Conservation (phyloP, 2,888 invertebrate genomes). For the Ashinkailepas kermadecensis region DNA sequence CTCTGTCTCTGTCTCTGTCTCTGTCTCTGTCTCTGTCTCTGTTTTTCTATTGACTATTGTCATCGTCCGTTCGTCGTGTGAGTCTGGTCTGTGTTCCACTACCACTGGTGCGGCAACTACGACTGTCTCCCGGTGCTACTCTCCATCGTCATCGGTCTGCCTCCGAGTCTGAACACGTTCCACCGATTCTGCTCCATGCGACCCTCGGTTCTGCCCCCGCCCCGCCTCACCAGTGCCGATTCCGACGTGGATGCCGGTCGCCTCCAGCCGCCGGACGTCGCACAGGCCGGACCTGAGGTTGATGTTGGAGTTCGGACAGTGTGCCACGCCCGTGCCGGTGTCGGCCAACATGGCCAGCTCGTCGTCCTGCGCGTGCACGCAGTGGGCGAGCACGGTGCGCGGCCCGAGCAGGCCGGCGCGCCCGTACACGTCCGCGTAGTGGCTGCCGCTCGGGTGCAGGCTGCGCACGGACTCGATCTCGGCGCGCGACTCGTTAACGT, state of each 20-base stretch:
- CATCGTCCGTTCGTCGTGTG: no score
- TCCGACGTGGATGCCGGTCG: constrained; percentile 62
- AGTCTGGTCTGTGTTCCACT: no score
- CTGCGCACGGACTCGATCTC: constrained; percentile 61
- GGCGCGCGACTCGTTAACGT: constrained; percentile 69
- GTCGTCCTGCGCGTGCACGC: constrained; percentile 60
- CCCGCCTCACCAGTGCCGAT: constrained; percentile 66
- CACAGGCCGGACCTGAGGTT: constrained; percentile 72
- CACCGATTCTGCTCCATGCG: no score
- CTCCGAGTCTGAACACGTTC: no score
- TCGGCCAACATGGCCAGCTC: constrained; percentile 58
- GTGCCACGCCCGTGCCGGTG: constrained; percentile 62
- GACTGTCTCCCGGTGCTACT: no score
- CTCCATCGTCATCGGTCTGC: no score
- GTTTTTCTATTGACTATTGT: no score
- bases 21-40: no score
- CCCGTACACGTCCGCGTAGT: constrained; percentile 71
- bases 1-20: no score
- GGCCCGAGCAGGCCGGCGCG: constrained; percentile 60
- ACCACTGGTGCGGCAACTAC: no score
- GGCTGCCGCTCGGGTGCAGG: constrained; percentile 50
- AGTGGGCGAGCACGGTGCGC: constrained; percentile 75
- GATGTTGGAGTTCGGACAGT: constrained; percentile 81
- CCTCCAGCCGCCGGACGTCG: constrained; percentile 58
- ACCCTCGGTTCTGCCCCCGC: no score